Conservation (phyloP, 2,888 invertebrate genomes). For the Sesia apiformis region DNA sequence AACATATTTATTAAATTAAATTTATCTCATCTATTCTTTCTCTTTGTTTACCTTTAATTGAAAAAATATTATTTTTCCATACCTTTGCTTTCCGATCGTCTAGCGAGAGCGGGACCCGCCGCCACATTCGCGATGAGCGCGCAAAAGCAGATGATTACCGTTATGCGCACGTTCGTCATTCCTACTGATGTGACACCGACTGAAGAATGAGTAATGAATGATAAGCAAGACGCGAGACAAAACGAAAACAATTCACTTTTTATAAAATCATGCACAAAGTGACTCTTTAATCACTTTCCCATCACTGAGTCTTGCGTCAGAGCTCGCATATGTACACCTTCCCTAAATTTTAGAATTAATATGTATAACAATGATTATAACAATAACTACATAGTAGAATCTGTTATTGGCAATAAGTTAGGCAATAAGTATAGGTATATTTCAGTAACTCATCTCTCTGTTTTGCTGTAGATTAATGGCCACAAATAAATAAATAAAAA, state of each 20-base stretch:
- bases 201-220: slow-evolving; percentile 7
- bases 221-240: slow-evolving; percentile 4
- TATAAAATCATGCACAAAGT: slow-evolving; percentile 22
- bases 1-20: too few species aligned
- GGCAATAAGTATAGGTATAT: too few species aligned
- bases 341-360: too few species aligned
- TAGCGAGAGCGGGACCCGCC: slow-evolving; percentile 39
- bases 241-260: background rate
- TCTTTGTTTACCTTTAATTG: background rate
- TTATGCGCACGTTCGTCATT: slow-evolving; percentile 42
- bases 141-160: slow-evolving; percentile 39
- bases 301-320: too few species aligned
- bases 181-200: slow-evolving; percentile 28
- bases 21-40: too few species aligned
- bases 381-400: too few species aligned
- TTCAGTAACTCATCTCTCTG: too few species aligned
- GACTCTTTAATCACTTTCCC: background rate
- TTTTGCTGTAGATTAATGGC: too few species aligned
- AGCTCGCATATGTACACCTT: too few species aligned
- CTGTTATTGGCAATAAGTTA: too few species aligned
- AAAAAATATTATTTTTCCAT: slow-evolving; percentile 1
- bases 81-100: slow-evolving; percentile 41
- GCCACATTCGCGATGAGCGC: slow-evolving; percentile 32
- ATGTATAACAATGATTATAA: too few species aligned
- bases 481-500: too few species aligned